Base-by-base conservation (phyloP, 2,797 vertebrate species). In the Gadopsis bispinosus region DNA sequence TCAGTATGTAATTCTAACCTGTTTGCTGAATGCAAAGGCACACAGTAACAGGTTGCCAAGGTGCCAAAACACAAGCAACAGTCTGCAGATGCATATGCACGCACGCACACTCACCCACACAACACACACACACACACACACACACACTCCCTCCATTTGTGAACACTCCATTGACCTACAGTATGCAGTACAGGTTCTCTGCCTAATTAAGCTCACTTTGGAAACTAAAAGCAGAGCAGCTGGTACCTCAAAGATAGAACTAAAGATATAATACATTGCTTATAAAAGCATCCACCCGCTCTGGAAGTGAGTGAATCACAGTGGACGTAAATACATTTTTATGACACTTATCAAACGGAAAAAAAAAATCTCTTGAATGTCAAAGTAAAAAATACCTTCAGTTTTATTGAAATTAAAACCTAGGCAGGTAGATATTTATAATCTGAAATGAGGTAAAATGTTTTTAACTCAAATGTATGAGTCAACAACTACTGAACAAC, bases 31-130 rank as follows among this genome's bases (percentile, higher is more conserved):
- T 75, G 64, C 63, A 43, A 56, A 78, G 69, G 79, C 75, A 65
- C 67, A 66, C 75, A 22, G 79, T 55, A 55, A 61, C 75, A 66
- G 66, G 89, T 91, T 92, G 77, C 84, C 80, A 91, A 87, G 86
- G 80, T 81, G 84, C 64, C 82, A 88, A 80, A 85, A 83, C 62
- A 79, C 79, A 90, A 77, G 81, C 81, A 59, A 73, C 69, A 62
- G 17, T 73, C 69, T 70, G 51, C 54, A 31, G 62, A 60, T 22
- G 9, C 73, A 65, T 66, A 54, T 33, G 22, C 13, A 66, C 66
- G 22, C 13, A 66, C 66, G 56, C 48, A 65, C 37, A 54, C 63
- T 41, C 74, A 55, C 81, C 53, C 89, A 86, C 87, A 48, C 73
- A 74, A 50, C 50, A 4, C 60, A 66, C 7, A 43, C 67, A 56